These are phyloP conservation scores for Clupea harengus DNA, from an alignment of 2,113 vertebrate species.

Conservation along the genomic window DNA sequence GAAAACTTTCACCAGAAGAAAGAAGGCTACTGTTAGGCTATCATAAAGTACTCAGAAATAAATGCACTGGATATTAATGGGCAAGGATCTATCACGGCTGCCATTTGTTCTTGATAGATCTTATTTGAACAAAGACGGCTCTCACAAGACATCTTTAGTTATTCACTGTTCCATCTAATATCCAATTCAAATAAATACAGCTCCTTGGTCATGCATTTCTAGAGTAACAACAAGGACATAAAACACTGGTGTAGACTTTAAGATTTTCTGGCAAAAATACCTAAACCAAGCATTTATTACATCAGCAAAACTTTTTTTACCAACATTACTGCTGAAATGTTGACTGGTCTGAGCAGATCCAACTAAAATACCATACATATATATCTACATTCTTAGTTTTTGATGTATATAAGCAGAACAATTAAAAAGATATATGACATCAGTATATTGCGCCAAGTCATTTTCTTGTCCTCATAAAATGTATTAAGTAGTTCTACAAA, in stretches of 20 bases:
- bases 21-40: slow-evolving; percentile 1
- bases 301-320: neutral
- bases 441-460: neutral
- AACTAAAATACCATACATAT: slow-evolving; percentile 2
- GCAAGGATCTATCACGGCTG: neutral
- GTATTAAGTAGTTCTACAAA: neutral
- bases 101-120: neutral
- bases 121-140: neutral
- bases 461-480: slow-evolving; percentile 9
- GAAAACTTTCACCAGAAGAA: neutral
- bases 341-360: neutral
- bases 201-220: neutral
- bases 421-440: neutral
- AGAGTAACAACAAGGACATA: neutral
- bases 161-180: slow-evolving; percentile 11
- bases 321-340: slow-evolving; percentile 12
- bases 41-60: slow-evolving; percentile 1
- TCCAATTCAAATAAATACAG: slow-evolving; percentile 38
- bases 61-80: neutral
- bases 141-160: neutral
- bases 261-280: neutral
- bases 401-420: neutral
- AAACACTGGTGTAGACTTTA: slow-evolving; percentile 4
- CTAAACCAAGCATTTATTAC: neutral
- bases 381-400: neutral